Conservation (phyloP, 2,797 vertebrate species). For the Enteromius unitaeniatus region DNA sequence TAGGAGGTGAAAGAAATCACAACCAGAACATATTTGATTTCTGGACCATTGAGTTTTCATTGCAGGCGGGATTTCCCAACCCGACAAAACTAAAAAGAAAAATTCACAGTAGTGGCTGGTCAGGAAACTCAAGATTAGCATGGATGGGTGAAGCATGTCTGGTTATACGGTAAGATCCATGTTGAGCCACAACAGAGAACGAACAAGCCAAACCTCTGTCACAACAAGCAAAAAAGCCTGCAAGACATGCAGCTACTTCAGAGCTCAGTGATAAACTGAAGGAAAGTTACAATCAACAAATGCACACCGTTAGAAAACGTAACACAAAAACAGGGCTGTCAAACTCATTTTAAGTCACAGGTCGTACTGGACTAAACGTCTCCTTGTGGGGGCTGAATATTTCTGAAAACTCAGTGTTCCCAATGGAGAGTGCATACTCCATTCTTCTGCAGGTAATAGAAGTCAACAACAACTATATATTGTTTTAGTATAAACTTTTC, state of each 20-base stretch:
- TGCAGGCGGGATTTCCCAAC: not conserved
- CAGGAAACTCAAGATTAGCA: not conserved
- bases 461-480: not conserved
- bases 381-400: not conserved
- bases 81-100: not conserved
- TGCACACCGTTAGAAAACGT: not conserved
- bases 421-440: not conserved
- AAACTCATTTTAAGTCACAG: slow-evolving; percentile 1
- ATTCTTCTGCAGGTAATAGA: not conserved
- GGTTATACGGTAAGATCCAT: not conserved
- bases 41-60: not conserved
- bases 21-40: not conserved
- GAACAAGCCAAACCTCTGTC: not conserved
- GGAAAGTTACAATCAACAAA: not conserved
- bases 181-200: not conserved
- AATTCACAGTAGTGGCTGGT: not conserved
- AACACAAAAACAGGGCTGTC: not conserved
- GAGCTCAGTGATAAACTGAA: not conserved
- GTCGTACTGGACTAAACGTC: not conserved
- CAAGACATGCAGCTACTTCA: not conserved
- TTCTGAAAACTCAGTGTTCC: not conserved
- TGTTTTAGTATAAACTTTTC: not conserved
- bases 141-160: not conserved
- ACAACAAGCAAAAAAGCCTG: not conserved
- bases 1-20: not conserved